Evolutionary conservation across 1,140 invertebrate genomes (phyloP).

Genomic region (Propsilocerus akamusi): DNA sequence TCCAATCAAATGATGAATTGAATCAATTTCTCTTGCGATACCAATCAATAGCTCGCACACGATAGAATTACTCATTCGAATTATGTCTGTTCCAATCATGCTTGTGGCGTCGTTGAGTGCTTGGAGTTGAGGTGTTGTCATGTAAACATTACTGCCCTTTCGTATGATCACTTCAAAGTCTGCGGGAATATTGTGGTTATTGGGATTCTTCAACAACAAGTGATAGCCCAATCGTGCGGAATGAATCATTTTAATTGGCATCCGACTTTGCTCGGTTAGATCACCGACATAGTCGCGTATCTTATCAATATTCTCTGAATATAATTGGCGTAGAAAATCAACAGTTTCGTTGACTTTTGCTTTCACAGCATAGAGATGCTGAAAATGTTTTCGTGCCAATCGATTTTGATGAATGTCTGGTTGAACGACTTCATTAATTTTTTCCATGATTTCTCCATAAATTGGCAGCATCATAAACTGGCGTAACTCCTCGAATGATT

Average conservation of each 20-base stretch:
- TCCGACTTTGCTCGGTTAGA: conserved; percentile 37
- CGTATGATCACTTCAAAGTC: background rate
- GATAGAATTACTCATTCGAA: conserved; percentile 25
- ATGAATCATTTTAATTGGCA: conserved; percentile 45
- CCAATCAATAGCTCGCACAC: conserved; percentile 35
- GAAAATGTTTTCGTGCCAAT: conserved; percentile 48
- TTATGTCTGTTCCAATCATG: conserved; percentile 43
- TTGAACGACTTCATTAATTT: conserved; percentile 48
- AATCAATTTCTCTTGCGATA: conserved; percentile 46
- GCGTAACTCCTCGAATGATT: background rate
- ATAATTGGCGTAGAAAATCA: conserved; percentile 57
- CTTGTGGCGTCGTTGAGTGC: background rate
- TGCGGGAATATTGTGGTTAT: background rate
- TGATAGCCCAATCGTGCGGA: conserved; percentile 55
- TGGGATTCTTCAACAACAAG: conserved; percentile 33
- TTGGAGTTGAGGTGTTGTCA: background rate
- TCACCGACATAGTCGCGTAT: conserved; percentile 49
- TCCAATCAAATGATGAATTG: conserved; percentile 63
- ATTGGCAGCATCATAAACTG: conserved; percentile 24
- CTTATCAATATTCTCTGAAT: conserved; percentile 59
- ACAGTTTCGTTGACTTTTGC: conserved; percentile 49
- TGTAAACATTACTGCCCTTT: background rate
- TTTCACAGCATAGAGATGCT: conserved; percentile 73
- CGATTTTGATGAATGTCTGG: conserved; percentile 42
- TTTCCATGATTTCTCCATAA: conserved; percentile 32